Conservation (phyloP, 2,797 vertebrate species). For the Dipus sagitta region DNA sequence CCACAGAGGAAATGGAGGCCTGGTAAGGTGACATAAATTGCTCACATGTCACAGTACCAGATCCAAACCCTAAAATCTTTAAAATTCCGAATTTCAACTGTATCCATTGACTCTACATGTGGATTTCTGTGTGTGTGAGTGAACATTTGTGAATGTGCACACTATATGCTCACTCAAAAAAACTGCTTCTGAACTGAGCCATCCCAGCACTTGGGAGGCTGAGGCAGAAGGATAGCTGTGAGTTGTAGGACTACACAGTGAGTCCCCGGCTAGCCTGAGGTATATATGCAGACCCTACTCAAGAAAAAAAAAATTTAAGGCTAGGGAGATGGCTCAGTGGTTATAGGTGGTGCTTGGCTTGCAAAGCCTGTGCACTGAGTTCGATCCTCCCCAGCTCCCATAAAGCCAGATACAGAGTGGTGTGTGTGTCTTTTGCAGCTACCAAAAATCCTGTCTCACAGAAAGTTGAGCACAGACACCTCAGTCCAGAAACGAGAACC, state of each 20-base stretch:
- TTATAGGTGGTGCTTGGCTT: no score
- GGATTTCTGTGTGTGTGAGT: background rate
- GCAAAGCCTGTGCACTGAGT: no score
- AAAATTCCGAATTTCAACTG: background rate
- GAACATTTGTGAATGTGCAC: no score
- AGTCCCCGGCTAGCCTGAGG: background rate
- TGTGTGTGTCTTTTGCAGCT: no score
- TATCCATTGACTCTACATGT: background rate
- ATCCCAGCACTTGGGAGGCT: background rate
- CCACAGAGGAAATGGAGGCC: background rate
- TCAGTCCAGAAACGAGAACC: background rate
- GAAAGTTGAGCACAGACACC: no score
- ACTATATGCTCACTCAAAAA: background rate
- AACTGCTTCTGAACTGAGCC: conserved; percentile 25
- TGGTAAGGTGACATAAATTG: background rate
- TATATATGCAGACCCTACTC: background rate
- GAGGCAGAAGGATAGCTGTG: background rate
- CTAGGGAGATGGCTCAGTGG: no score
- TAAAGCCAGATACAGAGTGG: no score
- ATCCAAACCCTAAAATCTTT: background rate
- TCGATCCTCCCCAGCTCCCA: no score
- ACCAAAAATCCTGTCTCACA: no score
- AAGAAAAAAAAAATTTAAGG: background rate
- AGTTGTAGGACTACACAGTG: background rate
- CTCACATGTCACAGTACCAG: background rate